Percentiles rank a stretch among this genome's conserved stretches.
These are phyloP conservation scores for Tillus elongatus DNA, from an alignment of 2,888 invertebrate genomes.

Conservation along the genomic window DNA sequence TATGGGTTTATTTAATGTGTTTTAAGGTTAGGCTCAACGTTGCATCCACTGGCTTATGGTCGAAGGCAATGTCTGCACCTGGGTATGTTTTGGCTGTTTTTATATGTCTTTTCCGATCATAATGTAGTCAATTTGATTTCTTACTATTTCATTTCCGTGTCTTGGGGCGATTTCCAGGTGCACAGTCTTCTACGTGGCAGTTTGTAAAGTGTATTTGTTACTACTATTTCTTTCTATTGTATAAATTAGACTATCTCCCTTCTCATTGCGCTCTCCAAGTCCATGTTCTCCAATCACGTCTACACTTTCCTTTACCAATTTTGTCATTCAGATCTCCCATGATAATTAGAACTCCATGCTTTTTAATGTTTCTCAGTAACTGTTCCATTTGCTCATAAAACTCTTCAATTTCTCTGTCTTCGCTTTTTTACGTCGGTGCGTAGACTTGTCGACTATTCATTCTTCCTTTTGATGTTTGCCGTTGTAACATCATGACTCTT, in stretches of 20 bases:
- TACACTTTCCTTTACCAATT: slow-evolving; percentile 1
- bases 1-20: no score
- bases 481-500: slow-evolving; percentile 1
- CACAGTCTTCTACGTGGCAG: slow-evolving; percentile 2
- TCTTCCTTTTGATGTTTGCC: background rate
- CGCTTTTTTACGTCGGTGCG: slow-evolving; percentile 1
- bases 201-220: slow-evolving; percentile 2
- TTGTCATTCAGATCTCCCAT: slow-evolving; percentile 2
- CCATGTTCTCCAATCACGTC: background rate
- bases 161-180: slow-evolving; percentile 4
- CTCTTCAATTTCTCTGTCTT: background rate
- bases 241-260: background rate
- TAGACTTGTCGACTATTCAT: background rate
- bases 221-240: background rate
- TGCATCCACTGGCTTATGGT: no score
- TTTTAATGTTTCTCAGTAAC: slow-evolving; percentile 1
- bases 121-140: background rate
- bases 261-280: slow-evolving; percentile 2
- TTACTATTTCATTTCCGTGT: slow-evolving; percentile 1
- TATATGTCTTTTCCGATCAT: background rate
- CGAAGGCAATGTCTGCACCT: background rate
- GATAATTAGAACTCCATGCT: background rate
- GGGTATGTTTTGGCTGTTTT: slow-evolving; percentile 1
- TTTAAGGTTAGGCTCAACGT: no score
- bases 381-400: slow-evolving; percentile 3